Evolutionary conservation across 92 coral and sea anemone genomes (phyloP).

Genomic region (Meandrina meandrites): DNA sequence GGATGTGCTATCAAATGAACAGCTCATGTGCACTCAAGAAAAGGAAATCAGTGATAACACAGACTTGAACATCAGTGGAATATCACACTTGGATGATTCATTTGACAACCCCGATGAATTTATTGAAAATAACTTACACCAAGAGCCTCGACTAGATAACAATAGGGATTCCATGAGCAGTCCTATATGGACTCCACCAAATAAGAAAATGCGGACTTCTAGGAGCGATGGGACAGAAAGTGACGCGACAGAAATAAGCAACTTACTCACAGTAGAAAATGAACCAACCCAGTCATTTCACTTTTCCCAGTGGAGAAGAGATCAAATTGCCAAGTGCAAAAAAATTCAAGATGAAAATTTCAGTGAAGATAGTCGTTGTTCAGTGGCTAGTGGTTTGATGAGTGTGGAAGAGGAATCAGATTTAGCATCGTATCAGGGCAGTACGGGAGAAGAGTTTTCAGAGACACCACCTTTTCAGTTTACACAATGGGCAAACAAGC

Average conservation of each 20-base stretch:
- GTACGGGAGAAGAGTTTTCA: constrained; percentile 3
- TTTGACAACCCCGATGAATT: background rate
- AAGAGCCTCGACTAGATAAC: background rate
- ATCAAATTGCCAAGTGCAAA: constrained; percentile 67
- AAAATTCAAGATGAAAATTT: constrained; percentile 24
- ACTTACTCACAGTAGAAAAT: background rate
- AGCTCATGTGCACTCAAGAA: background rate
- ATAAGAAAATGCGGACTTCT: background rate
- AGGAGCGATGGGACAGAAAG: background rate
- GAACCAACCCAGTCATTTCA: constrained; percentile 48
- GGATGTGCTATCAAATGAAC: background rate
- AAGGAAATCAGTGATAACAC: background rate
- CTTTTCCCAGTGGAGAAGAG: constrained; percentile 81
- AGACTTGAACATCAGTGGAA: constrained; percentile 27
- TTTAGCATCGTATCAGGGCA: background rate
- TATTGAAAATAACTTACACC: background rate
- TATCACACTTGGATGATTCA: constrained; percentile 27
- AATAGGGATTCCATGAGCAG: background rate
- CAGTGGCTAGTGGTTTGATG: background rate
- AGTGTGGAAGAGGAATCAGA: background rate
- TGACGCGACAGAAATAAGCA: background rate
- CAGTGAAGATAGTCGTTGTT: background rate
- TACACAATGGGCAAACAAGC: constrained; percentile 88
- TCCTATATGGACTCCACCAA: constrained; percentile 5
- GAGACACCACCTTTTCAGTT: constrained; percentile 65